A percentile compares a stretch with the other conserved stretches of the same genome.
Conservation (phyloP, 37 sponge, comb jelly and placozoan genomes). For the Ianthella basta region DNA sequence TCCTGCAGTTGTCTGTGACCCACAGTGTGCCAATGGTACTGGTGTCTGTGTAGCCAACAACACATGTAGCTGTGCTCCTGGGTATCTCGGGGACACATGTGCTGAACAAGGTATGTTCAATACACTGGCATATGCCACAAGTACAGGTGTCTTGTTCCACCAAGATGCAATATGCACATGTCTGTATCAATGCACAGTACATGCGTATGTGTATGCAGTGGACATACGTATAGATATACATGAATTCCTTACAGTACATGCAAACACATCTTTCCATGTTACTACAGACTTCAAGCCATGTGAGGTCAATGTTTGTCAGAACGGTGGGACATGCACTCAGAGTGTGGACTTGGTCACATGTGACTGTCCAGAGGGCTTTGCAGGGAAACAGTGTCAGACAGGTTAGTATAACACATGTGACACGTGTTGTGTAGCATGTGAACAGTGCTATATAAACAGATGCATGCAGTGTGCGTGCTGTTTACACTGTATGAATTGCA, state of each 20-base stretch:
- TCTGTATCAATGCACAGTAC: too few relatives aligned
- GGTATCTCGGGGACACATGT: conserved; percentile 58
- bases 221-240: neutral
- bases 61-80: conserved; percentile 56
- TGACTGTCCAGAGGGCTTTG: conserved; percentile 29
- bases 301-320: conserved; percentile 33
- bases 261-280: neutral
- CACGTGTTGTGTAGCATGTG: too few relatives aligned
- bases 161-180: too few relatives aligned
- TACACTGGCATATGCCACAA: too few relatives aligned
- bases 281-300: too few relatives aligned
- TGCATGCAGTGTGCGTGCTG: too few relatives aligned
- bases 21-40: conserved; percentile 62
- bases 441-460: too few relatives aligned
- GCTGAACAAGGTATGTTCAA: conserved; percentile 1
- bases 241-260: neutral
- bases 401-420: conserved; percentile 11
- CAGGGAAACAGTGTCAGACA: conserved; percentile 41
- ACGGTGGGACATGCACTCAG: conserved; percentile 43
- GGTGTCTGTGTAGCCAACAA: conserved; percentile 61
- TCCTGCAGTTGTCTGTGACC: conserved; percentile 42
- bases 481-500: too few relatives aligned
- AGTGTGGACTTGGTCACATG: conserved; percentile 29
- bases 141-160: too few relatives aligned
- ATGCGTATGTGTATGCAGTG: too few relatives aligned